phyloP scores from a whole-genome alignment of 1,140 invertebrate species.

The Brevipalpus yothersi region DNA sequence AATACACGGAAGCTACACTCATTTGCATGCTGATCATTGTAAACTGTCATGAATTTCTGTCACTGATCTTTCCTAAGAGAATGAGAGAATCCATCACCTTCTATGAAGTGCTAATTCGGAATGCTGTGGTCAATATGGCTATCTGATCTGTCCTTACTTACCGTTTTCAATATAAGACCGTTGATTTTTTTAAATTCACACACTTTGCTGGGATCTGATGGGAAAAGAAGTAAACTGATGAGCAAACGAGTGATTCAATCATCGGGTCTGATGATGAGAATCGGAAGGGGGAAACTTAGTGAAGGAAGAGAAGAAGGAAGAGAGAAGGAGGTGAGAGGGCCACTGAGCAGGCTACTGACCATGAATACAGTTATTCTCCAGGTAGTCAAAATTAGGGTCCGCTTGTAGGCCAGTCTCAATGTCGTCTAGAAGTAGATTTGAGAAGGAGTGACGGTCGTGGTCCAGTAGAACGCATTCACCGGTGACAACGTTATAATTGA shows the following conservation, averaged over 20 bases:
- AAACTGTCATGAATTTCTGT: no score
- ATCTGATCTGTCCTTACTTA: no score
- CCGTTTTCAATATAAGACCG: conserved; percentile 68
- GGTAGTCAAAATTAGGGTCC: conserved; percentile 15
- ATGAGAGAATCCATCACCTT: no score
- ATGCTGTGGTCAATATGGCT: no score
- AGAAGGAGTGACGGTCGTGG: background rate
- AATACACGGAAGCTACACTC: no score
- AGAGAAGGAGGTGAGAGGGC: background rate
- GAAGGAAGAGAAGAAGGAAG: background rate
- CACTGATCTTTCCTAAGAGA: no score
- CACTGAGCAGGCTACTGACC: background rate
- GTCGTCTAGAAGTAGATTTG: conserved; percentile 12
- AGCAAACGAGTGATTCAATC: no score
- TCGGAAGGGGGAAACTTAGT: no score
- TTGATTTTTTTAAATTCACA: conserved; percentile 74
- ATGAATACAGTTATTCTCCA: conserved; percentile 26
- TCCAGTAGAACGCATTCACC: conserved; percentile 48
- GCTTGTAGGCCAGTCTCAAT: conserved; percentile 20
- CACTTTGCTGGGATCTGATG: conserved; percentile 20
- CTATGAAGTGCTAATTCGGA: no score
- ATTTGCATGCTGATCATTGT: no score
- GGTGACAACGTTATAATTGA: conserved; percentile 58
- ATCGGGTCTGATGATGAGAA: no score
- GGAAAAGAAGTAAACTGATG: background rate